Conservation (phyloP, 2,888 invertebrate genomes). For the Sphaerophoria rueppellii region DNA sequence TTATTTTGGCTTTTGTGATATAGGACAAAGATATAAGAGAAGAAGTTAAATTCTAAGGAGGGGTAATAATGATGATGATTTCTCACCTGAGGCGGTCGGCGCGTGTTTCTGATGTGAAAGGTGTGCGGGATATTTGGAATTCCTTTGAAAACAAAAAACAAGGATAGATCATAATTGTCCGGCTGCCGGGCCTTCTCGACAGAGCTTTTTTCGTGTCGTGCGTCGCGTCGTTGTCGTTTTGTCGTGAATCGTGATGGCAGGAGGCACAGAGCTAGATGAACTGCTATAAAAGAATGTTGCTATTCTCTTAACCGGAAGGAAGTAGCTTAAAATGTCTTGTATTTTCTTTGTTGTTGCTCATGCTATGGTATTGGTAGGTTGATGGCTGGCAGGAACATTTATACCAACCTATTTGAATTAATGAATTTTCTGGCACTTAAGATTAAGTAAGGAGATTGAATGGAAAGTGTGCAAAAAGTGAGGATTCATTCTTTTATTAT, state of each 20-base stretch:
- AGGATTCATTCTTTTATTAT: slow-evolving; percentile 5
- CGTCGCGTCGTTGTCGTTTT: too few relatives aligned
- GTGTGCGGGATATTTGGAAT: slow-evolving; percentile 41
- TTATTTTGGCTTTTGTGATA: slow-evolving; percentile 15
- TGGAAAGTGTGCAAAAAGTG: slow-evolving; percentile 7
- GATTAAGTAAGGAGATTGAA: slow-evolving; percentile 62
- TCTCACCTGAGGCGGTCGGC: slow-evolving; percentile 33
- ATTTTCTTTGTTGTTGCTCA: not conserved
- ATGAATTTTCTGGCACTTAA: slow-evolving; percentile 64
- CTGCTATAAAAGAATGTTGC: slow-evolving; percentile 41
- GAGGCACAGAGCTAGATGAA: slow-evolving; percentile 44
- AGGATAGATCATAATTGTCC: not conserved
- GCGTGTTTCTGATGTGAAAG: slow-evolving; percentile 19
- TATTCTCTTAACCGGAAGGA: slow-evolving; percentile 30
- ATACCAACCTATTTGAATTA: slow-evolving; percentile 32
- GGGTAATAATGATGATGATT: slow-evolving; percentile 49
- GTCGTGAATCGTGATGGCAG: not conserved
- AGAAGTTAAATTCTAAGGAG: not conserved
- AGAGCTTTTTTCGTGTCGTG: too few relatives aligned
- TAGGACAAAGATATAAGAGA: slow-evolving; percentile 14
- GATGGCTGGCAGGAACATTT: not conserved
- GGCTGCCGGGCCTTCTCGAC: not conserved
- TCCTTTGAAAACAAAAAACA: slow-evolving; percentile 28
- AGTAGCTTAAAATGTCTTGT: slow-evolving; percentile 54
- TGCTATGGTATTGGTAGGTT: too few relatives aligned